Conservation (phyloP, 2,888 invertebrate genomes). For the Drosophila putrida region DNA sequence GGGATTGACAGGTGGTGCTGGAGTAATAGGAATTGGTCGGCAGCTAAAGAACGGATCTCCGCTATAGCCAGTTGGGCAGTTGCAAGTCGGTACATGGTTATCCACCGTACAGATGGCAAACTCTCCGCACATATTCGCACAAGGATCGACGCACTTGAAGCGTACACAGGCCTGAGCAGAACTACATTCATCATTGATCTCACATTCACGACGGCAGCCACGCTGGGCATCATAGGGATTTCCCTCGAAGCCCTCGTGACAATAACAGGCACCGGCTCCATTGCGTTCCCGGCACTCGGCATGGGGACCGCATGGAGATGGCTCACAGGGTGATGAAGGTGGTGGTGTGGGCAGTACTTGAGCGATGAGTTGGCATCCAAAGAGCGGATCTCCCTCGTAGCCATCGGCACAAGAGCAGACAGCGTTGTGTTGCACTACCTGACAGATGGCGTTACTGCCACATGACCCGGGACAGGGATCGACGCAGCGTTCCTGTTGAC, state of each 20-base stretch:
- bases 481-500: conserved; percentile 92
- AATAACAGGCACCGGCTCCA: conserved; percentile 94
- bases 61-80: conserved; percentile 90
- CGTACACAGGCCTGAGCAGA: conserved; percentile 91
- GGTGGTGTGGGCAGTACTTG: conserved; percentile 88
- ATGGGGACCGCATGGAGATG: conserved; percentile 94
- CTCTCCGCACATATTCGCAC: conserved; percentile 93
- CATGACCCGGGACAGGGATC: conserved; percentile 94
- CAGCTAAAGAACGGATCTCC: conserved; percentile 94
- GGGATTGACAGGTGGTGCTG: conserved; percentile 87
- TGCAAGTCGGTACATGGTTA: conserved; percentile 92
- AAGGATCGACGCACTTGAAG: conserved; percentile 94
- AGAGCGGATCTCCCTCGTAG: conserved; percentile 91
- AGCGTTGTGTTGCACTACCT: conserved; percentile 93
- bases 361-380: conserved; percentile 86
- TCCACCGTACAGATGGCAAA: conserved; percentile 92
- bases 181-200: conserved; percentile 91
- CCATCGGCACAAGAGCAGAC: conserved; percentile 93
- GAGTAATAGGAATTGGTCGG: conserved; percentile 86
- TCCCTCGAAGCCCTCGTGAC: conserved; percentile 92
- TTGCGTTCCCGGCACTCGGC: conserved; percentile 93
- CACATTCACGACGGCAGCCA: conserved; percentile 91
- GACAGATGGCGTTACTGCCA: conserved; percentile 92
- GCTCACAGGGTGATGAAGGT: conserved; percentile 91
- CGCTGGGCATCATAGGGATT: conserved; percentile 91